Percentiles rank a stretch among this genome's conserved stretches.
These are phyloP conservation scores for Tinamus guttatus DNA, from an alignment of 2,113 vertebrate genomes.

Conservation along the genomic window DNA sequence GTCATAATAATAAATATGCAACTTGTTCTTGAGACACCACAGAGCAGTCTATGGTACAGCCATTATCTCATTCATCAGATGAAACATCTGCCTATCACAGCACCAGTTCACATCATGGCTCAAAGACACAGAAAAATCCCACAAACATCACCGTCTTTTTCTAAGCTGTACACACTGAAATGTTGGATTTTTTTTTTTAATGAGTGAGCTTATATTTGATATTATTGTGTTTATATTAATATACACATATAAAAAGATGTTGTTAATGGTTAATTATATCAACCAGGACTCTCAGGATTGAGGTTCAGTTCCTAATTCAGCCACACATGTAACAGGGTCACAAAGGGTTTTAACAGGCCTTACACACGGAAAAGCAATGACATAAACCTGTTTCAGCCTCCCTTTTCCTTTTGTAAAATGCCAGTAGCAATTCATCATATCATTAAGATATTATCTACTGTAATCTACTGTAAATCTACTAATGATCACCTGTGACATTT, in stretches of 20 bases:
- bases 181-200: neutral
- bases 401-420: neutral
- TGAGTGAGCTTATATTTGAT: neutral
- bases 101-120: neutral
- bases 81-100: neutral
- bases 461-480: neutral
- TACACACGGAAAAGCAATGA: neutral
- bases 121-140: neutral
- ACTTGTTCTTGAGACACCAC: neutral
- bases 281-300: too few relatives aligned
- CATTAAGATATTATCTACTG: neutral
- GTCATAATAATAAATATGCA: neutral
- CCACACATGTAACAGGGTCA: neutral
- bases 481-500: neutral
- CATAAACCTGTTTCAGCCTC: neutral
- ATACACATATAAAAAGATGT: neutral
- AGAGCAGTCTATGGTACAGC: neutral
- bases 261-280: fast-evolving
- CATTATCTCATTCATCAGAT: neutral
- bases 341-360: neutral
- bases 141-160: neutral
- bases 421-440: neutral
- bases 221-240: neutral
- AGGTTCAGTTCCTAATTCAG: neutral
- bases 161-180: neutral